These are phyloP conservation scores for Helicolenus hilgendorfi DNA, from an alignment of 2,797 vertebrate genomes.

Conservation along the genomic window DNA sequence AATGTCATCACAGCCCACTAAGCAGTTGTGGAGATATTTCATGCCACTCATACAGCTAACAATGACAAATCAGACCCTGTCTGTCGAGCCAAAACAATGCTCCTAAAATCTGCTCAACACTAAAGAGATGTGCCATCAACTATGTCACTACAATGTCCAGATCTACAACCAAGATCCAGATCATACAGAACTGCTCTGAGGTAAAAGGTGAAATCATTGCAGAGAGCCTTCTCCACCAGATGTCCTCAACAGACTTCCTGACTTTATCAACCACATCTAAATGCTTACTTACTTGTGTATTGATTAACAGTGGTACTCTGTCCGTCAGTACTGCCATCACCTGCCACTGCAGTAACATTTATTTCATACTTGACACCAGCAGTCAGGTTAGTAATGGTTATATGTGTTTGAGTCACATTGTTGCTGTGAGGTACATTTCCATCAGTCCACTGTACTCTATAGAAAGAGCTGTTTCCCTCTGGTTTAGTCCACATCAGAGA, in stretches of 20 bases:
- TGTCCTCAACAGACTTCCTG: not conserved
- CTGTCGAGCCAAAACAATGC: too few relatives aligned
- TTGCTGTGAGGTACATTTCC: too few relatives aligned
- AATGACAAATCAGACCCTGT: too few relatives aligned
- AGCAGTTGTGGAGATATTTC: too few relatives aligned
- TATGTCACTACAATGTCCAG: not conserved
- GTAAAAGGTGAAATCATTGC: not conserved
- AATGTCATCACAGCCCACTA: too few relatives aligned
- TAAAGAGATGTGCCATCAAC: too few relatives aligned
- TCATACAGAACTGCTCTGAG: not conserved
- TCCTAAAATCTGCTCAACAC: too few relatives aligned
- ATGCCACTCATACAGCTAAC: too few relatives aligned
- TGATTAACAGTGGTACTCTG: accelerated
- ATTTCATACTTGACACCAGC: not conserved
- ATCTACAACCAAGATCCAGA: not conserved
- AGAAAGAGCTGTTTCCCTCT: too few relatives aligned
- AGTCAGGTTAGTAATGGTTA: slow-evolving; percentile 27
- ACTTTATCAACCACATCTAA: too few relatives aligned
- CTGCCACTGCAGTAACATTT: slow-evolving; percentile 21
- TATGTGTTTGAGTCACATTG: not conserved
- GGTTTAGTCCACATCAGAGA: not conserved
- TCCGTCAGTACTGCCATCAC: slow-evolving; percentile 2
- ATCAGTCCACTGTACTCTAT: too few relatives aligned
- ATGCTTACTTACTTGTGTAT: slow-evolving; percentile 50
- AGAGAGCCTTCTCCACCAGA: not conserved